Percentiles rank a stretch among this genome's conserved stretches.
phyloP scores from a whole-genome alignment of 2,113 vertebrate species.

The Prinia subflava region DNA sequence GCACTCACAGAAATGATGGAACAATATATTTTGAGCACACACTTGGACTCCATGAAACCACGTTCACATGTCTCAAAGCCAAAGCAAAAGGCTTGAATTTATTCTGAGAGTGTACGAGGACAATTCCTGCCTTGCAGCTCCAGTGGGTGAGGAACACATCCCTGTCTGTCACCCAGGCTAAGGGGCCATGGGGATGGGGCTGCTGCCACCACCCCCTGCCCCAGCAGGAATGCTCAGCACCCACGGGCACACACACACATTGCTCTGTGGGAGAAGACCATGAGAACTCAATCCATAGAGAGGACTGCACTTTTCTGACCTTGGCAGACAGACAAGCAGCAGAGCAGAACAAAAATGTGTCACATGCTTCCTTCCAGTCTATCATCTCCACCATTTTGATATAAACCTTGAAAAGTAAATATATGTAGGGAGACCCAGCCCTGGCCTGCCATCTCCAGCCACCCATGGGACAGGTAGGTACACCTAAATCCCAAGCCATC shows the following conservation, averaged over 20 bases:
- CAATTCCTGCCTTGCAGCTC: background rate
- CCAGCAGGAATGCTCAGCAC: background rate
- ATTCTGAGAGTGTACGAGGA: background rate
- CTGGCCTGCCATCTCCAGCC: background rate
- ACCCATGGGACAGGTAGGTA: background rate
- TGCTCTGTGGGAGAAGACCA: background rate
- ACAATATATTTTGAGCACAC: background rate
- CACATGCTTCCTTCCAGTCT: background rate
- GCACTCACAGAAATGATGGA: background rate
- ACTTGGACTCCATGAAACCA: background rate
- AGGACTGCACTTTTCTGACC: background rate
- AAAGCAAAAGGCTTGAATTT: background rate
- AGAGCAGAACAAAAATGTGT: background rate
- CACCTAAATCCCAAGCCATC: background rate
- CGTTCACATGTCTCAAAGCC: background rate
- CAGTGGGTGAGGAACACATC: background rate
- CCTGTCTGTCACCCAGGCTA: background rate
- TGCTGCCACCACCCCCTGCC: background rate
- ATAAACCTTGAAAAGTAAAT: background rate
- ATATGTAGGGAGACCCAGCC: background rate
- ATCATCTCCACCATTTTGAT: background rate
- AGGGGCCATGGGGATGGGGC: background rate
- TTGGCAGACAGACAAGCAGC: background rate
- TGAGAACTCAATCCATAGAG: background rate
- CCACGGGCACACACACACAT: background rate